Conservation (phyloP, 2,113 vertebrate species). For the Rhipidura dahli region DNA sequence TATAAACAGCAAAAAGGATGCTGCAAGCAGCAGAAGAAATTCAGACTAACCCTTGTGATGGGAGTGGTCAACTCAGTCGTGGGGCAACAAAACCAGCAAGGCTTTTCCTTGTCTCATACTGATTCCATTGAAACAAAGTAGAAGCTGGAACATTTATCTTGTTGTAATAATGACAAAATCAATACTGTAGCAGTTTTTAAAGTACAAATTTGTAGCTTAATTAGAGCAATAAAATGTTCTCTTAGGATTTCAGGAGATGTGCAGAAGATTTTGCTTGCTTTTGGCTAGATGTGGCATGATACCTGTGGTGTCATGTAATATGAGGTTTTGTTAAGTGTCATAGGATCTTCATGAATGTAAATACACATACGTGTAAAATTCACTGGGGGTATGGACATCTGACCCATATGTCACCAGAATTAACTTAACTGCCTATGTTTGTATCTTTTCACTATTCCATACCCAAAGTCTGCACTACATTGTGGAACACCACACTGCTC, state of each 20-base stretch:
- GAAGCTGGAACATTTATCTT: background rate
- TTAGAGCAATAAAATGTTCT: background rate
- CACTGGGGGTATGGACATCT: background rate
- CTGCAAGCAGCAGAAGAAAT: background rate
- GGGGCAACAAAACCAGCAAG: background rate
- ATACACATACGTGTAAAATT: background rate
- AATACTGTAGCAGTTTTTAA: background rate
- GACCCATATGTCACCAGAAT: background rate
- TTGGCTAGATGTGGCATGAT: background rate
- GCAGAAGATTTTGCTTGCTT: background rate
- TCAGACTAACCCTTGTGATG: background rate
- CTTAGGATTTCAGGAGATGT: background rate
- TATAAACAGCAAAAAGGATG: background rate
- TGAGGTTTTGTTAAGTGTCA: background rate
- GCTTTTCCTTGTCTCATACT: background rate
- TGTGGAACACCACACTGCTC: background rate
- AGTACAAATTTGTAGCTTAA: background rate
- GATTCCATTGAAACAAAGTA: background rate
- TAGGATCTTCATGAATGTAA: background rate
- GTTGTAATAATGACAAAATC: background rate
- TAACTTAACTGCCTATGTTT: background rate
- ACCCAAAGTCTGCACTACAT: background rate
- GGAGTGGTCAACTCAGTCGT: background rate
- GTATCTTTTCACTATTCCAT: background rate
- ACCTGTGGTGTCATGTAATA: background rate